Percentiles rank a stretch among this genome's conserved stretches.
Evolutionary conservation across 2,113 vertebrate species (phyloP).

Genomic region (Anthoscopus minutus): DNA sequence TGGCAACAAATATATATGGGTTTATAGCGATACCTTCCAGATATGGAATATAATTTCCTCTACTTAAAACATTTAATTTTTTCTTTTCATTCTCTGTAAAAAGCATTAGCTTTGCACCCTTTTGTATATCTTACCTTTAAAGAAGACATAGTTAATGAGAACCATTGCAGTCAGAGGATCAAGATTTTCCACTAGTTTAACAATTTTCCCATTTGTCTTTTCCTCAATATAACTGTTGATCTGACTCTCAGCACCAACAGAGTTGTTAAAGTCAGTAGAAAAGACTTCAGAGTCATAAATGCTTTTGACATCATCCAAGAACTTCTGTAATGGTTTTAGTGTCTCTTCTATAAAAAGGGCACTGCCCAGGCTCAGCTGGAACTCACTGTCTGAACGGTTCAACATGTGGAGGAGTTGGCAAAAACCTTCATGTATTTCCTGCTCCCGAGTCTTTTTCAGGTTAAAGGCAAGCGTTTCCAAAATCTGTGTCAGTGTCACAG

Average conservation of each 20-base stretch:
- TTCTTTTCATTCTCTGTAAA: neutral
- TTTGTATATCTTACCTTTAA: conserved; percentile 72
- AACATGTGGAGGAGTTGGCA: conserved; percentile 68
- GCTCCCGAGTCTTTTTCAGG: neutral
- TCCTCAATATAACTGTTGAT: conserved; percentile 79
- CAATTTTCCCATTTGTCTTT: conserved; percentile 79
- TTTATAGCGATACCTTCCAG: neutral
- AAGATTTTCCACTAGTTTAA: conserved; percentile 73
- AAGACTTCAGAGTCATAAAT: conserved; percentile 71
- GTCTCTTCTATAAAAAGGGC: conserved; percentile 71
- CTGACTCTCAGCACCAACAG: conserved; percentile 54
- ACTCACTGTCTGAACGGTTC: conserved; percentile 27
- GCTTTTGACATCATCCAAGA: conserved; percentile 65
- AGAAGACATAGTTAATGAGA: conserved; percentile 82
- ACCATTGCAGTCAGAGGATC: conserved; percentile 71
- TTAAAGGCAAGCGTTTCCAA: conserved; percentile 74
- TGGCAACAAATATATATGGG: neutral
- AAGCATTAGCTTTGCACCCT: neutral
- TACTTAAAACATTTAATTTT: neutral
- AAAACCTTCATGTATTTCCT: conserved; percentile 70
- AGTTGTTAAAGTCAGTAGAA: conserved; percentile 71
- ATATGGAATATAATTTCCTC: neutral
- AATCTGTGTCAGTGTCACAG: conserved; percentile 74
- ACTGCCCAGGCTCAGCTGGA: conserved; percentile 72
- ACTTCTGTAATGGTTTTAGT: conserved; percentile 61